phyloP scores from a whole-genome alignment of 1,140 invertebrate genomes.

The Cephus cinctus region DNA sequence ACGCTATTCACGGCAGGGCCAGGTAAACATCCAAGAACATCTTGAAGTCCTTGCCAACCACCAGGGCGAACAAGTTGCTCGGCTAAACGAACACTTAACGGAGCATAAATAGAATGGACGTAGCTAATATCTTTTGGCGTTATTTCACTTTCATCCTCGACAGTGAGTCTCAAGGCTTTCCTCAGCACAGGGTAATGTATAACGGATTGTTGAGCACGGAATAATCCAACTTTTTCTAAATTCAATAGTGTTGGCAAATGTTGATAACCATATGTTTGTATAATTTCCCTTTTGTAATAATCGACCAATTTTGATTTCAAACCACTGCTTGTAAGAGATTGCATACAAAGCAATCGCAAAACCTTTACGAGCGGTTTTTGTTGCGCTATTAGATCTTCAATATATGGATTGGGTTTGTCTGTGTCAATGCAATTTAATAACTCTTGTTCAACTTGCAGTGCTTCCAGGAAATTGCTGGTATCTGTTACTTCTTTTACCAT shows the following conservation, averaged over 20 bases:
- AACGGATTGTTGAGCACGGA: conserved; percentile 70
- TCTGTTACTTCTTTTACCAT: conserved; percentile 73
- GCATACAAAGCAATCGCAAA: conserved; percentile 84
- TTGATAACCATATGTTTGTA: conserved; percentile 86
- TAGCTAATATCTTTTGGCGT: conserved; percentile 89
- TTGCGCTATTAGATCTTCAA: conserved; percentile 89
- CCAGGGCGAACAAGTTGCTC: conserved; percentile 82
- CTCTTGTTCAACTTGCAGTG: conserved; percentile 81
- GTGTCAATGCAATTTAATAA: conserved; percentile 88
- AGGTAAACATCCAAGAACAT: conserved; percentile 66
- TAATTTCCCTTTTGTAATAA: conserved; percentile 89
- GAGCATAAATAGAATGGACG: conserved; percentile 92
- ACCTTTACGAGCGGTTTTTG: conserved; percentile 81
- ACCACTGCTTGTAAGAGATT: conserved; percentile 84
- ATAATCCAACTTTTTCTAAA: conserved; percentile 83
- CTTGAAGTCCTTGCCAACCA: conserved; percentile 75
- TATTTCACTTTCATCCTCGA: conserved; percentile 84
- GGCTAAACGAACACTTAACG: conserved; percentile 84
- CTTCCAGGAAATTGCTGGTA: conserved; percentile 65
- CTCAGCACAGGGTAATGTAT: conserved; percentile 70
- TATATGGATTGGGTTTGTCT: conserved; percentile 83
- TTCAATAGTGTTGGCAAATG: conserved; percentile 82
- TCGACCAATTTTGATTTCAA: conserved; percentile 88
- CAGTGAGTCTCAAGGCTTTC: conserved; percentile 77
- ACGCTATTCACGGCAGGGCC: conserved; percentile 56